phyloP scores from a whole-genome alignment of 2,113 vertebrate genomes.

The Psittacula cyanocephala region DNA sequence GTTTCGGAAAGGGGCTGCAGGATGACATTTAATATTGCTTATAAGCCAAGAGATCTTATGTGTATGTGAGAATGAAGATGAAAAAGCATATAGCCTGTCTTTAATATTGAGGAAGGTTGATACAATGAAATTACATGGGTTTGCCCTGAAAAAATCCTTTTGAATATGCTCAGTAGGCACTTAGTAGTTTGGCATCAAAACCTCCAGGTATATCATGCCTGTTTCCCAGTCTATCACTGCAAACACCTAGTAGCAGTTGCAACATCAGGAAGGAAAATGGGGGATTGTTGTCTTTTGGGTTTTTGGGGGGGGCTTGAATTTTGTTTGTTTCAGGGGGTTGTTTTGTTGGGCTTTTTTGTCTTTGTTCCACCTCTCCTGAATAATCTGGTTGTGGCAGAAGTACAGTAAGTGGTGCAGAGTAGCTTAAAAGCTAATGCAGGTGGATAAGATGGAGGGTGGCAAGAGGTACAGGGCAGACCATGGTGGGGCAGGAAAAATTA shows the following conservation, averaged over 20 bases:
- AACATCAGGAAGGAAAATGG: background rate
- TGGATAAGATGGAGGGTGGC: background rate
- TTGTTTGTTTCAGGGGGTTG: background rate
- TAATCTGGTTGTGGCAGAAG: background rate
- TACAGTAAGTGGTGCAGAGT: background rate
- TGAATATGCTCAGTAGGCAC: background rate
- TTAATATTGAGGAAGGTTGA: background rate
- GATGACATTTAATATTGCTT: background rate
- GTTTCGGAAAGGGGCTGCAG: background rate
- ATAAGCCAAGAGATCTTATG: background rate
- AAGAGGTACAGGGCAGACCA: background rate
- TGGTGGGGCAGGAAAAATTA: background rate
- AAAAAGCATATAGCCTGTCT: background rate
- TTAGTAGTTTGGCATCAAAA: background rate
- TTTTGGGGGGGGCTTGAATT: background rate
- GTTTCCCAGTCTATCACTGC: background rate
- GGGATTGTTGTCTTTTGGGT: background rate
- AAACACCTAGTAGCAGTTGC: background rate
- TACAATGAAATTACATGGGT: accelerated
- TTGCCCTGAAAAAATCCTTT: background rate
- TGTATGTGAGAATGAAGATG: background rate
- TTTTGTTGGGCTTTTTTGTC: background rate
- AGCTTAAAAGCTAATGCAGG: background rate
- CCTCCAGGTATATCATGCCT: background rate
- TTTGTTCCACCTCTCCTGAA: background rate